These are phyloP conservation scores for Dasyprocta punctata DNA, from an alignment of 2,113 vertebrate genomes.

Conservation along the genomic window DNA sequence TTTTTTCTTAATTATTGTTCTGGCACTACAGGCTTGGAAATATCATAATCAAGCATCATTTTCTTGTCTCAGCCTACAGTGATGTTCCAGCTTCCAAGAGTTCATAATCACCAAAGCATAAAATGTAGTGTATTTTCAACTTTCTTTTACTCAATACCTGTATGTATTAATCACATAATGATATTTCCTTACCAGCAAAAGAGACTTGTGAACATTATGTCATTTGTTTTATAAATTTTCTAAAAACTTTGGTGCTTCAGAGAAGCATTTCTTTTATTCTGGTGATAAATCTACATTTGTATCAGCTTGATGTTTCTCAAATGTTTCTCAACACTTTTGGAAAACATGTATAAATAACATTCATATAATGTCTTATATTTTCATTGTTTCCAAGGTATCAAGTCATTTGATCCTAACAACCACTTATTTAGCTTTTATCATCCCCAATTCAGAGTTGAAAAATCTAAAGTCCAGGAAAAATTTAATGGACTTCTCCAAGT, in stretches of 20 bases:
- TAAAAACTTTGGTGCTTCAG: neutral
- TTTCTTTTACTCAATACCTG: neutral
- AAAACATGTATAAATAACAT: neutral
- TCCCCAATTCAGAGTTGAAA: neutral
- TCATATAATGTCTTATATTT: neutral
- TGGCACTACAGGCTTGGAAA: neutral
- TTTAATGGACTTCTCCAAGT: neutral
- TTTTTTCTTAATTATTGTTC: conserved; percentile 24
- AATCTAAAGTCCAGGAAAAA: neutral
- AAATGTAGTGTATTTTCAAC: neutral
- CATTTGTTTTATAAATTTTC: conserved; percentile 33
- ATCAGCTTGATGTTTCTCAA: neutral
- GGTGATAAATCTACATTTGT: neutral
- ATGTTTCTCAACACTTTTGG: neutral
- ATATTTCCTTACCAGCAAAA: neutral
- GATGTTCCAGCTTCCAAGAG: neutral
- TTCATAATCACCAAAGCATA: conserved; percentile 14
- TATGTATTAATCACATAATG: neutral
- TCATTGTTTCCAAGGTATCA: neutral
- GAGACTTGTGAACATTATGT: neutral
- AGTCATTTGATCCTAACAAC: neutral
- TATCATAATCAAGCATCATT: conserved; percentile 49
- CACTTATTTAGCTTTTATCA: neutral
- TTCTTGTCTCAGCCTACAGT: conserved; percentile 57
- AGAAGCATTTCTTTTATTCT: neutral